These are phyloP conservation scores for Noctua pronuba DNA, from an alignment of 2,888 invertebrate genomes.

Conservation along the genomic window DNA sequence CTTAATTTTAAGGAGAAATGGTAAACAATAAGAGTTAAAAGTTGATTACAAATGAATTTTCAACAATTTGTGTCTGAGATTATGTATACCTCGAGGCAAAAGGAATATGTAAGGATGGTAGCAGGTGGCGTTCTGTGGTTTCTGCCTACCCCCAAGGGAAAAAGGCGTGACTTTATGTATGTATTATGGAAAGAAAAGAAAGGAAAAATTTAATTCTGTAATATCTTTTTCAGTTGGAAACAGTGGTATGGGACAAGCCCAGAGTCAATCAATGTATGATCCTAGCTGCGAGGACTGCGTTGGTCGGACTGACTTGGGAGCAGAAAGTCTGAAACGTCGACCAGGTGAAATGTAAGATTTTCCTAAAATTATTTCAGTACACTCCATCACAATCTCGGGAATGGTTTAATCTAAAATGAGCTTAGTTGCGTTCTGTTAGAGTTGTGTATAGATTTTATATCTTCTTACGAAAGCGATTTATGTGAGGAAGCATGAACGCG, in stretches of 20 bases:
- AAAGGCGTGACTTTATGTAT: too few species aligned
- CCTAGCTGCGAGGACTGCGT: constrained; percentile 93
- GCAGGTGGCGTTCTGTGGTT: too few species aligned
- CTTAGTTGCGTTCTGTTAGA: background rate
- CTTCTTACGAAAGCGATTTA: background rate
- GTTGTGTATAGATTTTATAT: background rate
- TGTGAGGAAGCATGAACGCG: background rate
- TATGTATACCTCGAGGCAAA: background rate
- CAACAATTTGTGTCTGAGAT: background rate
- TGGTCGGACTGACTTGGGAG: constrained; percentile 75
- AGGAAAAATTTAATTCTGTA: background rate
- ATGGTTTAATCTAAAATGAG: background rate
- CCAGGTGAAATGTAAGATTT: constrained; percentile 66
- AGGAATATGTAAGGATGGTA: too few species aligned
- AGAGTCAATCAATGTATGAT: constrained; percentile 94
- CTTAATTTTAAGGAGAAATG: too few species aligned
- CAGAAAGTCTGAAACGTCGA: constrained; percentile 73
- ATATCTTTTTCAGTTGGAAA: constrained; percentile 91
- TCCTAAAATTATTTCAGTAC: background rate
- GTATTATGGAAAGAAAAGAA: too few species aligned
- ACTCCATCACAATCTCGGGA: background rate
- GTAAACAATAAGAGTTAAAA: too few species aligned
- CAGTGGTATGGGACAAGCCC: constrained; percentile 97
- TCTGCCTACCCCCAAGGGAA: too few species aligned
- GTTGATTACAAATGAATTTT: background rate